These are phyloP conservation scores for Corythornis cristatus DNA, from an alignment of 2,113 vertebrate genomes.

Conservation along the genomic window DNA sequence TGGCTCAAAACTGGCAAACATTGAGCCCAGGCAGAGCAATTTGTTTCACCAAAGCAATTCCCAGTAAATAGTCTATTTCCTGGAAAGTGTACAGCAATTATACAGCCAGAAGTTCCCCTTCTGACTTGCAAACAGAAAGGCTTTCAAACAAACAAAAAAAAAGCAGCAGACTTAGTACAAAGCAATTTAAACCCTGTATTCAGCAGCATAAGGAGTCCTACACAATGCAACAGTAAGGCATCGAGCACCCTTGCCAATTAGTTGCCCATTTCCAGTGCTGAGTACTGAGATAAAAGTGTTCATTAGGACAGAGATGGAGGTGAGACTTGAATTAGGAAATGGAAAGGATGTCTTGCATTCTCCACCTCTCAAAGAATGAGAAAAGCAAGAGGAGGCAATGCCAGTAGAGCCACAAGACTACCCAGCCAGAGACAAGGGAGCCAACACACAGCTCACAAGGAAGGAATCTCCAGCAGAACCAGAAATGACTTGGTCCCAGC, in stretches of 20 bases:
- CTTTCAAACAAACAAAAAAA: background rate
- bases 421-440: background rate
- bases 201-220: background rate
- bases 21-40: background rate
- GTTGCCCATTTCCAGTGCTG: background rate
- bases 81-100: background rate
- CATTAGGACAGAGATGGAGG: background rate
- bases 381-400: background rate
- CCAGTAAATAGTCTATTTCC: constrained; percentile 26
- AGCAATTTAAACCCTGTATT: background rate
- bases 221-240: background rate
- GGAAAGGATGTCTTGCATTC: background rate
- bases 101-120: background rate
- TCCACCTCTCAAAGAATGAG: background rate
- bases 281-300: background rate
- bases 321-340: background rate
- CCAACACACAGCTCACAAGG: background rate
- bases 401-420: background rate
- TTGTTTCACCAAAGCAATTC: constrained; percentile 17
- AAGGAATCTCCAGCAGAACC: background rate
- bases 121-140: background rate
- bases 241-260: background rate
- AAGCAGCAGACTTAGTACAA: background rate
- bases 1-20: background rate
- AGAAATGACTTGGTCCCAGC: background rate